phyloP scores from a whole-genome alignment of 2,113 vertebrate genomes.

The Dicrurus megarhynchus region DNA sequence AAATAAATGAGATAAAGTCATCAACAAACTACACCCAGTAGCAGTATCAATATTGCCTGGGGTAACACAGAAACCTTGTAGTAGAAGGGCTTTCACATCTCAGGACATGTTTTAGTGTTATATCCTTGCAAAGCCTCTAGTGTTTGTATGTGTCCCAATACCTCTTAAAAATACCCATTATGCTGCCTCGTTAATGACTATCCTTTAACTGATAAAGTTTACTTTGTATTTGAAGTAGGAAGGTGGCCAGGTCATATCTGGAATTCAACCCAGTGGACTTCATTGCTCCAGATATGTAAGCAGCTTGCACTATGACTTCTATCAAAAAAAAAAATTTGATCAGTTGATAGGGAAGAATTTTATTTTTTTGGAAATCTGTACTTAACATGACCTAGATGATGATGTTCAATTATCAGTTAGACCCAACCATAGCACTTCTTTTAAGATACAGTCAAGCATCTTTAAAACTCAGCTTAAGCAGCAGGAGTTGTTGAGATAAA shows the following conservation, averaged over 20 bases:
- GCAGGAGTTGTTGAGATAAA: neutral
- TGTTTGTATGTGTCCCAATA: neutral
- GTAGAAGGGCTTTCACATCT: neutral
- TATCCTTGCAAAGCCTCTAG: neutral
- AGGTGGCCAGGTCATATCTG: neutral
- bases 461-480: neutral
- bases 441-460: neutral
- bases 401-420: neutral
- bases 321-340: neutral
- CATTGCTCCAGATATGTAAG: neutral
- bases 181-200: neutral
- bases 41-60: neutral
- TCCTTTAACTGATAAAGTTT: neutral
- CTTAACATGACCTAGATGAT: neutral
- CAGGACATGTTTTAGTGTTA: neutral
- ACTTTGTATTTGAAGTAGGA: neutral
- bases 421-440: neutral
- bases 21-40: conserved; percentile 13
- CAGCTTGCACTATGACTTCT: neutral
- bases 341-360: neutral
- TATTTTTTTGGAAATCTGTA: neutral
- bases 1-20: conserved; percentile 54
- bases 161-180: neutral
- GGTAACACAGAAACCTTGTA: neutral
- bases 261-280: neutral